phyloP scores from a whole-genome alignment of 2,888 invertebrate genomes.

The Ormia ochracea region DNA sequence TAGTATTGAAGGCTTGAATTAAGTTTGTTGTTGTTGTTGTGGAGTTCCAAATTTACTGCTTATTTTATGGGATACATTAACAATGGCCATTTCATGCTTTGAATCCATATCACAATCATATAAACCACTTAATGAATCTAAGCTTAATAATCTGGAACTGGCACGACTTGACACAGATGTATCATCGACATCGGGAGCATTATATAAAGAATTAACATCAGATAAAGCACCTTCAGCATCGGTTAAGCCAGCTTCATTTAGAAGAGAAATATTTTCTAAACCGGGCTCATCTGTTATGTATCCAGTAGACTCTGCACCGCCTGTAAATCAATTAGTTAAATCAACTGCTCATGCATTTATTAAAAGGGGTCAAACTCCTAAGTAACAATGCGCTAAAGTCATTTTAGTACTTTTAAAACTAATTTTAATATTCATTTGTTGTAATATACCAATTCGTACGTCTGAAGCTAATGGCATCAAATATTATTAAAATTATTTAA shows the following conservation, averaged over 20 bases:
- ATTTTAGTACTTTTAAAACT: too few relatives aligned
- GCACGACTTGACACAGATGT: constrained; percentile 90
- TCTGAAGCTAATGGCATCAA: too few relatives aligned
- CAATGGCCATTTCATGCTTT: constrained; percentile 77
- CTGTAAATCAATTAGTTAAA: constrained; percentile 64
- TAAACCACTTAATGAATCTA: constrained; percentile 88
- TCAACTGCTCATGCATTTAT: too few relatives aligned
- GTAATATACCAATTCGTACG: too few relatives aligned
- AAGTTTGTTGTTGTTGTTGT: constrained; percentile 58
- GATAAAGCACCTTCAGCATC: constrained; percentile 92
- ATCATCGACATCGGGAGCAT: constrained; percentile 82
- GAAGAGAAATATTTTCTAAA: constrained; percentile 88
- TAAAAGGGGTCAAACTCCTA: too few relatives aligned
- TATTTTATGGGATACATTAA: constrained; percentile 77
- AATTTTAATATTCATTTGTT: too few relatives aligned
- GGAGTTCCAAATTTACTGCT: constrained; percentile 77
- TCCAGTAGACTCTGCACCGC: constrained; percentile 84
- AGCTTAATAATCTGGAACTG: constrained; percentile 87
- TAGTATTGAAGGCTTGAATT: constrained; percentile 33
- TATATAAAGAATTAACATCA: constrained; percentile 90
- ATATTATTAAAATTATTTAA: too few relatives aligned
- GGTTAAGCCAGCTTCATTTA: constrained; percentile 90
- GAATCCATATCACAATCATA: constrained; percentile 82
- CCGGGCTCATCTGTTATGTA: constrained; percentile 93
- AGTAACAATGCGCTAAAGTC: too few relatives aligned